These are phyloP conservation scores for Heteromormyrus szaboi DNA, from an alignment of 2,797 vertebrate genomes.

Conservation along the genomic window DNA sequence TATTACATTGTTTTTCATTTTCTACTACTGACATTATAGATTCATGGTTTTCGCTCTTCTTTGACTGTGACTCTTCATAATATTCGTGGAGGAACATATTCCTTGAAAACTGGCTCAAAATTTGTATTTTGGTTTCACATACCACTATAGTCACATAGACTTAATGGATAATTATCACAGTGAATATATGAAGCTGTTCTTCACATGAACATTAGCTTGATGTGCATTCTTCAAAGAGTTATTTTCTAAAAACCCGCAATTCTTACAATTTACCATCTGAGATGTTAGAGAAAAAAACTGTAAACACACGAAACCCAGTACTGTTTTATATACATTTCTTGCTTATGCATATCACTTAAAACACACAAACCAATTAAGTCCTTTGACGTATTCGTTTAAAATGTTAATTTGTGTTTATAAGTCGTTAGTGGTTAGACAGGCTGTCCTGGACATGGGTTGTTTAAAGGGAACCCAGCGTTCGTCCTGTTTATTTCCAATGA, in stretches of 20 bases:
- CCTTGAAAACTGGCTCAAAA: background rate
- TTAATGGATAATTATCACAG: background rate
- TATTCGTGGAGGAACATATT: background rate
- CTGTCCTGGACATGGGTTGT: background rate
- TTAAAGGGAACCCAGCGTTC: background rate
- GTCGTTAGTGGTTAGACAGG: background rate
- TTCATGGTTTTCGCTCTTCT: background rate
- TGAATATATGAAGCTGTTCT: background rate
- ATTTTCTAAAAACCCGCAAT: background rate
- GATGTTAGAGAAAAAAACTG: background rate
- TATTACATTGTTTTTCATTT: background rate
- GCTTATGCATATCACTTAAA: background rate
- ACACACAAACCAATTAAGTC: background rate
- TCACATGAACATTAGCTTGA: background rate
- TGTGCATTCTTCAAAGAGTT: background rate
- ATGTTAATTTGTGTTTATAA: background rate
- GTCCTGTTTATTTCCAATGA: slow-evolving; percentile 30
- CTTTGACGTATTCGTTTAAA: background rate
- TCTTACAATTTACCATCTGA: background rate
- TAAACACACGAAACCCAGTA: background rate
- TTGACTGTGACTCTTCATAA: background rate
- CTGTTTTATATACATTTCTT: background rate
- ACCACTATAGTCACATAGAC: background rate
- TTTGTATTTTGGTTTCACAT: background rate
- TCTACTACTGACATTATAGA: background rate